Base-by-base conservation (phyloP, 2,797 vertebrate species). In the Gallinago solitaria region DNA sequence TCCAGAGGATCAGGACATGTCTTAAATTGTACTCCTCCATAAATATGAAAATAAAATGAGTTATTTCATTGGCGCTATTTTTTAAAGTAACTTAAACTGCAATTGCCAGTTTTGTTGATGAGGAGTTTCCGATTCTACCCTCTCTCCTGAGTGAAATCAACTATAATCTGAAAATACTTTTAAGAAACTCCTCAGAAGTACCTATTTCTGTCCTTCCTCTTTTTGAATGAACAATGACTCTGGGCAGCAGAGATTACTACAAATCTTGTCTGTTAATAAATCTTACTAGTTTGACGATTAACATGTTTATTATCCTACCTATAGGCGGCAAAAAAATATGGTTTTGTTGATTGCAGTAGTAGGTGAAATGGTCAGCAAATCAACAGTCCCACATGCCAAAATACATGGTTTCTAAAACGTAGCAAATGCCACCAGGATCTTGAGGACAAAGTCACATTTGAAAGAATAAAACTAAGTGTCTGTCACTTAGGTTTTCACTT, bases 361-460 rank as follows among this genome's bases (percentile, higher is more conserved):
- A 48, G 75, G 64, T 63, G 79, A 84, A 81, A 60, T 71, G 73
- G 35, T 51, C 17, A 25, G 64, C 25, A 30, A 63, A 77, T 76
- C 73, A 74, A 32, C 79, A 96, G 83, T 96, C 90, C 92, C 74
- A 21, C 47, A 57, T 94, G 87, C 95, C 95, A 86, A 86, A 96
- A 96, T 92, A 23, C 96, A 82, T 54, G 20, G 82, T 89, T 87
- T 94, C 87, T 84, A 37, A 93, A 95, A 92, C 54, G 61, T 83
- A 90, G 92, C 87, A 93, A 96, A 96, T 94, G 95, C 94, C 93
- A 70, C 9, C 74, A 73, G 82, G 91, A 88, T 91, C 64, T 27
- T 85, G 81, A 76, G 86, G 91, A 90, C 89, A 85, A 95, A 97
- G 70, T 95, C 94, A 83, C 84, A 89, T 96, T 96, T 95, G 89